Evolutionary conservation across 2,797 vertebrate species (phyloP).

Genomic region (Sphenopsis melanotis): DNA sequence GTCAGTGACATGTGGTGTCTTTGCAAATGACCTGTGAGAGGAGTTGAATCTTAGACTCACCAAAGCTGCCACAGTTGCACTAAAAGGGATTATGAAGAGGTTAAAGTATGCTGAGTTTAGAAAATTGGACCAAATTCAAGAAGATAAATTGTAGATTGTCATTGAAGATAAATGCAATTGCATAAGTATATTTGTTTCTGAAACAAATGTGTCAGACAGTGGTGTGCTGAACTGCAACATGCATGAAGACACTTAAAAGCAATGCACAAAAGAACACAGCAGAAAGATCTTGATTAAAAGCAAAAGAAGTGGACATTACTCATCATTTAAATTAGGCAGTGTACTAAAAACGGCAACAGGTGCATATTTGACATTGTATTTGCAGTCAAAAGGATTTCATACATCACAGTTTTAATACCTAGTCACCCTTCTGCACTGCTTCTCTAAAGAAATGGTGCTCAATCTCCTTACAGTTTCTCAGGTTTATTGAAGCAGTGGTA

Average conservation of each 20-base stretch:
- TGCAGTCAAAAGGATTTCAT: not conserved
- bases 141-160: not conserved
- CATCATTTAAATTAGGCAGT: not conserved
- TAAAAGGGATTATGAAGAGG: not conserved
- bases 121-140: not conserved
- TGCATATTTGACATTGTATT: not conserved
- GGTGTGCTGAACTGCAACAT: not conserved
- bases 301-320: not conserved
- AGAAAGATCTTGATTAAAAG: not conserved
- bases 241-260: not conserved
- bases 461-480: not conserved
- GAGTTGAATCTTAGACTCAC: slow-evolving; percentile 1
- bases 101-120: not conserved
- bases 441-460: not conserved
- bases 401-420: not conserved
- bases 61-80: not conserved
- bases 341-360: not conserved
- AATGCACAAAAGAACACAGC: not conserved
- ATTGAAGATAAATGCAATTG: not conserved
- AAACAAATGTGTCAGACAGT: not conserved
- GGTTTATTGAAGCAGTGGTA: not conserved
- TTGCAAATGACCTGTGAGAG: slow-evolving; percentile 24
- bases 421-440: not conserved
- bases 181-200: not conserved
- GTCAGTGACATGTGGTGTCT: slow-evolving; percentile 23